phyloP scores from a whole-genome alignment of 2,888 invertebrate species.

The Chrysolina haemoptera region DNA sequence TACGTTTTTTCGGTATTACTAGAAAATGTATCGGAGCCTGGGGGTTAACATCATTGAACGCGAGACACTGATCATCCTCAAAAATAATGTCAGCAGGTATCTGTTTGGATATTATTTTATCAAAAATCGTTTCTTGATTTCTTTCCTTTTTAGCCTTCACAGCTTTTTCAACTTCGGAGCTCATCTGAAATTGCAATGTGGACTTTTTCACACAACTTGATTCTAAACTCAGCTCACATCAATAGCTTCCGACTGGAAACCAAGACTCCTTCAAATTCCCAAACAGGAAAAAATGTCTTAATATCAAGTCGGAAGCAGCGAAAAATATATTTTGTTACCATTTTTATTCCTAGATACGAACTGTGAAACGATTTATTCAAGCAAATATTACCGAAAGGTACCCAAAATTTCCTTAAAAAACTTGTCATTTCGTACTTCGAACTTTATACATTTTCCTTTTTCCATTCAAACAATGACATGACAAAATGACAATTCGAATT shows the following conservation, averaged over 20 bases:
- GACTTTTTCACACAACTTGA: background rate
- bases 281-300: no score
- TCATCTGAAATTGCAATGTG: constrained; percentile 55
- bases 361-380: background rate
- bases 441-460: no score
- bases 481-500: no score
- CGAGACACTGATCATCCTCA: constrained; percentile 86
- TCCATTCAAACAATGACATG: no score
- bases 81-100: constrained; percentile 87
- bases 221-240: background rate
- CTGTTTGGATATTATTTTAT: constrained; percentile 83
- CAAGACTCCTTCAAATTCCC: background rate
- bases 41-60: constrained; percentile 85
- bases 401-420: background rate
- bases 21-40: constrained; percentile 90
- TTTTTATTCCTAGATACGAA: background rate
- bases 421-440: background rate
- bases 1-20: constrained; percentile 84
- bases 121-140: constrained; percentile 78
- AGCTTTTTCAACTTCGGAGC: constrained; percentile 66
- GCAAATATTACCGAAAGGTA: background rate
- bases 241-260: background rate
- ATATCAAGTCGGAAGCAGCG: background rate
- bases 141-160: constrained; percentile 55
- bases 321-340: background rate